phyloP scores from a whole-genome alignment of 1,140 invertebrate species.

The Streblospio benedicti region DNA sequence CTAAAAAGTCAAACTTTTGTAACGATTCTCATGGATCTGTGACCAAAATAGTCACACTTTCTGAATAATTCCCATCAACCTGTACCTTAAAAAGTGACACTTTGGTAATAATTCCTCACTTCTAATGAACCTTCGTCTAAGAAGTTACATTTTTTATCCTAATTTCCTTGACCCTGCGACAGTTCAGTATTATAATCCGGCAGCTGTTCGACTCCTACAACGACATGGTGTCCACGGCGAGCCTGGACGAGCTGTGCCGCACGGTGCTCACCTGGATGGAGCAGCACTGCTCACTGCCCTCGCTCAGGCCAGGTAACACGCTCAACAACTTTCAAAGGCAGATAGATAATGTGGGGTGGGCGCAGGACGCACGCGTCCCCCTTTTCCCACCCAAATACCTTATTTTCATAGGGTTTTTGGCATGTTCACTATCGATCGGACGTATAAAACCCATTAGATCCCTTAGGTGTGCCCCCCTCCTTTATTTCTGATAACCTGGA shows the following conservation, averaged over 20 bases:
- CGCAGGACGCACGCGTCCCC: background rate
- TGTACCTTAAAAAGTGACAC: too few species aligned
- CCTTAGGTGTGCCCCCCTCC: background rate
- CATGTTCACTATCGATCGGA: background rate
- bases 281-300: constrained; percentile 85
- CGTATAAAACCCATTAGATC: background rate
- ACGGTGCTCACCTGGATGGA: constrained; percentile 88
- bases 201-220: constrained; percentile 82
- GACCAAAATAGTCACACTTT: too few species aligned
- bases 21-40: too few species aligned
- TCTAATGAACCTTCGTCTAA: too few species aligned
- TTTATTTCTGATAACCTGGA: background rate
- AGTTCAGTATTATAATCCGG: constrained; percentile 86
- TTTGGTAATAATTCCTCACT: too few species aligned
- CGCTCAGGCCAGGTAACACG: constrained; percentile 75
- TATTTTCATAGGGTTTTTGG: background rate
- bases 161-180: too few species aligned
- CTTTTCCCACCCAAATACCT: background rate
- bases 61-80: too few species aligned
- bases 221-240: constrained; percentile 79
- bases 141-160: too few species aligned
- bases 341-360: background rate
- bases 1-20: too few species aligned
- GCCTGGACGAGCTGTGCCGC: constrained; percentile 80
- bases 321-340: background rate